Percentiles rank a stretch among this genome's conserved stretches.
These are phyloP conservation scores for Aphrophora alni DNA, from an alignment of 2,888 invertebrate species.

Conservation along the genomic window DNA sequence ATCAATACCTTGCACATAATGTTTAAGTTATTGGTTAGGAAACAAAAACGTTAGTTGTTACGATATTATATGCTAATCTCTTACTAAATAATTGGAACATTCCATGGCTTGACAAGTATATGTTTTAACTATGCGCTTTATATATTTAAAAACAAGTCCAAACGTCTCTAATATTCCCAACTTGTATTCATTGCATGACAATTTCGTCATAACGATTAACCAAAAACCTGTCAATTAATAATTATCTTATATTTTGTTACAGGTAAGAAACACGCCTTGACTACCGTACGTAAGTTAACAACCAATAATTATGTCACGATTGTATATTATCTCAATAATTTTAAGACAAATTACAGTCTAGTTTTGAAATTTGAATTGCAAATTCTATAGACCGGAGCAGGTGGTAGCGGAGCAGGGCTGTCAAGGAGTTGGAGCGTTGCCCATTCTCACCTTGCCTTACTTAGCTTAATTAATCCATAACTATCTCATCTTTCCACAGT, in stretches of 20 bases:
- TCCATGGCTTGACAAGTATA: too few species aligned
- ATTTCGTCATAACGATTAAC: too few species aligned
- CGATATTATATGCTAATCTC: too few species aligned
- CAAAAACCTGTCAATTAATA: neutral
- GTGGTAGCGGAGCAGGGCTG: neutral
- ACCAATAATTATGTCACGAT: neutral
- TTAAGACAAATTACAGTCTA: neutral
- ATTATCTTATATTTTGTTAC: neutral
- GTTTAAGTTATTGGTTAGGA: too few species aligned
- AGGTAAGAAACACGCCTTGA: neutral
- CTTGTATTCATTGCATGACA: too few species aligned
- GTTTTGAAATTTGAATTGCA: constrained; percentile 9
- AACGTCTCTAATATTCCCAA: too few species aligned
- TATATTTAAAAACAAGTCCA: too few species aligned
- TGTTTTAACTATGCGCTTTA: too few species aligned
- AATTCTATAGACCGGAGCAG: neutral
- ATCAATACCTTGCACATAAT: too few species aligned
- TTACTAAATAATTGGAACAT: too few species aligned
- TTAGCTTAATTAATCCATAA: neutral
- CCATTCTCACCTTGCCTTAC: neutral
- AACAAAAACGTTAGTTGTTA: too few species aligned
- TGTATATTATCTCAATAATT: neutral
- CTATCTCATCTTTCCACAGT: neutral
- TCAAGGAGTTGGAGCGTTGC: neutral
- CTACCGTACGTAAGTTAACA: neutral